Conservation (phyloP, 2,113 vertebrate species). For the Phyllopteryx taeniolatus region DNA sequence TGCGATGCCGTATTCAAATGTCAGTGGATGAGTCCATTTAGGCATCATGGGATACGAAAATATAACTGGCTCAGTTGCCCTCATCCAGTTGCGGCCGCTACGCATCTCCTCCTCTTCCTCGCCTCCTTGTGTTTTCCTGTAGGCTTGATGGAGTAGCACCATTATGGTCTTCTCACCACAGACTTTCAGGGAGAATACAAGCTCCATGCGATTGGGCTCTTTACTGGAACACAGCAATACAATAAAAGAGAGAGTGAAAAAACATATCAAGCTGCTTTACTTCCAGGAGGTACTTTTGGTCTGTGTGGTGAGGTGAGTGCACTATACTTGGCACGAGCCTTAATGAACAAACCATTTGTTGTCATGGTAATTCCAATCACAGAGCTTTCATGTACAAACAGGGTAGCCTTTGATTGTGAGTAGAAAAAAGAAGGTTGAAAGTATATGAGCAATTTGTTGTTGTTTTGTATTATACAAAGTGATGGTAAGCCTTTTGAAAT, state of each 20-base stretch:
- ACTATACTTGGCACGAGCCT: slow-evolving; percentile 48
- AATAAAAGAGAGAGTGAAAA: slow-evolving; percentile 60
- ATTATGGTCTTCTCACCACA: slow-evolving; percentile 75
- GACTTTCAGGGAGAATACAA: slow-evolving; percentile 54
- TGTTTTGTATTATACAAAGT: background rate
- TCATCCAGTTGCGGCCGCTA: slow-evolving; percentile 41
- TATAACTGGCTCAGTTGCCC: slow-evolving; percentile 34
- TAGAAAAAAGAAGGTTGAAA: background rate
- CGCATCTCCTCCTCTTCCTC: slow-evolving; percentile 40
- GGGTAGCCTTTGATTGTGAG: slow-evolving; percentile 9
- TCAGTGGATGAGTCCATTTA: slow-evolving; percentile 7
- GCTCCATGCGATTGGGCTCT: slow-evolving; percentile 60
- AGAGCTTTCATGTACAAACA: slow-evolving; percentile 40
- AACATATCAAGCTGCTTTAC: slow-evolving; percentile 66
- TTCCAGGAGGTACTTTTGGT: slow-evolving; percentile 72
- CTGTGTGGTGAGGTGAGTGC: slow-evolving; percentile 71
- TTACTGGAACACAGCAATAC: slow-evolving; percentile 77
- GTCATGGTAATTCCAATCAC: slow-evolving; percentile 62
- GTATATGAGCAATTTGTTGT: background rate
- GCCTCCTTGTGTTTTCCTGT: slow-evolving; percentile 54
- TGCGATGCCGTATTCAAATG: background rate
- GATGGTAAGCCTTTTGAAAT: background rate
- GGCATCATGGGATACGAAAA: slow-evolving; percentile 7
- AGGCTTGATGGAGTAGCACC: slow-evolving; percentile 60
- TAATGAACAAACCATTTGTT: slow-evolving; percentile 66